Base-by-base conservation (phyloP, 2,113 vertebrate species). In the Pontoporia blainvillei region DNA sequence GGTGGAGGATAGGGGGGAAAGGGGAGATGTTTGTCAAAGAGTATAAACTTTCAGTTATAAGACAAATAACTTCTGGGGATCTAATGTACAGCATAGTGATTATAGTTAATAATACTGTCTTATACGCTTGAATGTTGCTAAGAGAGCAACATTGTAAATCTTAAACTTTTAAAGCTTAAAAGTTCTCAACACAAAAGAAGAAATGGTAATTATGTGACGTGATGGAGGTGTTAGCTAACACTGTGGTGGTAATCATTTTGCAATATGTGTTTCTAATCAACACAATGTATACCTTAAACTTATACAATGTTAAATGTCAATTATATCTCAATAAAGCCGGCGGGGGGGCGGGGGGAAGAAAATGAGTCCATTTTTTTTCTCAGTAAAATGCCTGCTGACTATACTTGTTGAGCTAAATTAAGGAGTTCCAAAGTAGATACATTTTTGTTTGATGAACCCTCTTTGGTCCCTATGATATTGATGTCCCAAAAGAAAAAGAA, bases 331-430 rank as follows among this genome's bases (percentile, higher is more conserved):
- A 39, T 69, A 39, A 69, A 86, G 20, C 6, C 49, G 8, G 49
- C 31, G 31, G 27, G 8, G 49, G 49, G 31, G 27, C 4, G 44
- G 8, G 0, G 0, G 1, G 8, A 23, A 41, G n/a, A 41, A 57
- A 86, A 52, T 11, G 29, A 31, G 23, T 59, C 27, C 7, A 10
- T 52, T 86, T 86, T 73, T 36, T 54, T 75, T 14, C 69, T 85
- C n/a, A 41, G 34, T 39, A 75, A 75, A 75, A 41, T 41, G n/a
- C 15, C n/a, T 39, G 14, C 66, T 86, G n/a, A 20, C n/a, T 54
- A 66, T 13, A 85, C 6, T 25, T 54, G 3, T 76, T 76, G 73
- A 85, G 54, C 59, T 36, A 92, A 54, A 64, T 64, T 39, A 84
- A 84, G n/a, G 12, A 29, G 34, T 64, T 85, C 8, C 67, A 92